Evolutionary conservation across 2,797 vertebrate species (phyloP).

Genomic region (Eidolon dupreanum): DNA sequence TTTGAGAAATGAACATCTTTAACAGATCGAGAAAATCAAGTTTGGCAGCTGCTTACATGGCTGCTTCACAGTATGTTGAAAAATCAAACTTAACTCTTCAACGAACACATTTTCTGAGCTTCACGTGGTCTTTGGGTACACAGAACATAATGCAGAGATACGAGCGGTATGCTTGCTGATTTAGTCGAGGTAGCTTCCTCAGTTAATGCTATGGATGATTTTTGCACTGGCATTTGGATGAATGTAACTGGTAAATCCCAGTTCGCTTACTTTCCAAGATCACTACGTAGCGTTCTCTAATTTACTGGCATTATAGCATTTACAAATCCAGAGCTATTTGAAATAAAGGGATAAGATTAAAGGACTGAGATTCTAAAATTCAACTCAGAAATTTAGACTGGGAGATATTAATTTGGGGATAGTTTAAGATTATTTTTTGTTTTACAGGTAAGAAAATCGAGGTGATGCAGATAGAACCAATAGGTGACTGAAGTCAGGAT

Average conservation of each 20-base stretch:
- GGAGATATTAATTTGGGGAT: neutral
- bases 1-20: slow-evolving; percentile 54
- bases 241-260: neutral
- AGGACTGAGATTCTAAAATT: neutral
- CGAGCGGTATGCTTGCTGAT: neutral
- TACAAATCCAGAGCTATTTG: neutral
- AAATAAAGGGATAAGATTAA: neutral
- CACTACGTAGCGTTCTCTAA: neutral
- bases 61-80: neutral
- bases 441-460: neutral
- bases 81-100: neutral
- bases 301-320: neutral
- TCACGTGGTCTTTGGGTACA: neutral
- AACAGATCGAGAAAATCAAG: slow-evolving; percentile 30
- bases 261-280: neutral
- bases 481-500: no score
- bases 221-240: neutral
- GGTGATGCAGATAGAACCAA: neutral
- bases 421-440: neutral
- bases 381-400: neutral
- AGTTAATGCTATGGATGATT: neutral
- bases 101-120: neutral
- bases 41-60: neutral
- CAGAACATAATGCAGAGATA: neutral
- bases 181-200: neutral